phyloP scores from a whole-genome alignment of 2,113 vertebrate genomes.

The Gracilinanus agilis region DNA sequence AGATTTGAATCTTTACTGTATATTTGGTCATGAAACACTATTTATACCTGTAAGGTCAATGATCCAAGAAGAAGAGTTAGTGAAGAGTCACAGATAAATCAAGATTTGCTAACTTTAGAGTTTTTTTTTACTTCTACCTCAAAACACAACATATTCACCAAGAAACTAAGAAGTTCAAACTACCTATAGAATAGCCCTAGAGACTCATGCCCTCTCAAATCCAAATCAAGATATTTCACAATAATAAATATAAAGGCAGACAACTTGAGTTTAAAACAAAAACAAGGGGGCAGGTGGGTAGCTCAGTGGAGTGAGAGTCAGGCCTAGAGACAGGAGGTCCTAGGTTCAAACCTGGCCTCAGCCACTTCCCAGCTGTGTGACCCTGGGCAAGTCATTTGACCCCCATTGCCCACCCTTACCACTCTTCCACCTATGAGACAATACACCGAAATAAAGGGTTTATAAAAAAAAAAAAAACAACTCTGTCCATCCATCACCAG shows the following conservation, averaged over 20 bases:
- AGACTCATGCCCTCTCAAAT: neutral
- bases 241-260: neutral
- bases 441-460: too few species aligned
- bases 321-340: too few species aligned
- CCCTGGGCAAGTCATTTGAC: too few species aligned
- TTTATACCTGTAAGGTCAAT: neutral
- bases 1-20: neutral
- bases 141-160: neutral
- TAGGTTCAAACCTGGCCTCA: too few species aligned
- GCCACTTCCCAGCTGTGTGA: too few species aligned
- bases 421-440: too few species aligned
- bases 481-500: neutral
- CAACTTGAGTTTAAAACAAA: neutral
- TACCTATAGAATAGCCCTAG: neutral
- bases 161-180: neutral
- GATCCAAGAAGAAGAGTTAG: neutral
- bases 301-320: too few species aligned
- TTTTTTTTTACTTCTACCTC: neutral
- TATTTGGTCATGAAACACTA: neutral
- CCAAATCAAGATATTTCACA: conserved; percentile 6
- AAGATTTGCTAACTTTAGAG: neutral
- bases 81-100: neutral
- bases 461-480: too few species aligned
- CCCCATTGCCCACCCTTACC: too few species aligned
- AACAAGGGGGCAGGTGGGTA: too few species aligned